Percentiles rank a stretch among this genome's conserved stretches.
Conservation (phyloP, 2,797 vertebrate species). For the Hydrocynus forskahlii region DNA sequence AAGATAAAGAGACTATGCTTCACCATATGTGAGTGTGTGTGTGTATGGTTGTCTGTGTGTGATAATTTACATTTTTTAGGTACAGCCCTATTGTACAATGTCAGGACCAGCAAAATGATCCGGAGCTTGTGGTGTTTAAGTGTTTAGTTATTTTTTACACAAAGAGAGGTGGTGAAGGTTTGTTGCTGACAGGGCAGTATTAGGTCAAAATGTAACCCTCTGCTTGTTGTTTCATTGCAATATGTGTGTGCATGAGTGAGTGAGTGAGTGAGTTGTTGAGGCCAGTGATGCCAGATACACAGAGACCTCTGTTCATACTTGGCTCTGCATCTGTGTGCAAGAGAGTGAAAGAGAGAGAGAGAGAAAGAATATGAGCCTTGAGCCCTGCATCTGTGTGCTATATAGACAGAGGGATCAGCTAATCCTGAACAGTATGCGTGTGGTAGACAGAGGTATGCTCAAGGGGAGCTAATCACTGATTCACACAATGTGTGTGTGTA, state of each 20-base stretch:
- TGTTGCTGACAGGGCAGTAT: not conserved
- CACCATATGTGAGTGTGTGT: slow-evolving; percentile 8
- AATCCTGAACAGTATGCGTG: slow-evolving; percentile 6
- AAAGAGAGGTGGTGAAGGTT: not conserved
- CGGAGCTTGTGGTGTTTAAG: no score
- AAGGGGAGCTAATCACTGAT: slow-evolving; percentile 29
- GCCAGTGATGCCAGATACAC: slow-evolving; percentile 46
- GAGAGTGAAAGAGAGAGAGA: not conserved
- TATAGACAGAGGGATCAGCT: slow-evolving; percentile 4
- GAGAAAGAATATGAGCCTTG: not conserved
- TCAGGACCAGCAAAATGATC: no score
- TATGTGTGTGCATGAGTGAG: slow-evolving; percentile 1
- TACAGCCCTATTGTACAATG: no score
- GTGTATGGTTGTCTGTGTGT: not conserved
- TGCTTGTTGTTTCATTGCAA: not conserved
- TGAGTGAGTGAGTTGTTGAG: slow-evolving; percentile 17
- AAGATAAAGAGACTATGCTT: not conserved
- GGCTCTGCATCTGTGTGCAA: slow-evolving; percentile 30
- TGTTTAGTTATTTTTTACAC: no score
- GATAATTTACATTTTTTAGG: no score
- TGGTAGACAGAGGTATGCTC: not conserved
- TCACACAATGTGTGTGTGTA: slow-evolving; percentile 10
- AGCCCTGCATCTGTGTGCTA: no score
- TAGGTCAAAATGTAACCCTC: not conserved
- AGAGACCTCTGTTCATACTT: slow-evolving; percentile 39